Evolutionary conservation across 2,888 invertebrate species (phyloP), one percentile per base, ranked within the genome.

Genomic region (Drosophila atroscutellata): DNA sequence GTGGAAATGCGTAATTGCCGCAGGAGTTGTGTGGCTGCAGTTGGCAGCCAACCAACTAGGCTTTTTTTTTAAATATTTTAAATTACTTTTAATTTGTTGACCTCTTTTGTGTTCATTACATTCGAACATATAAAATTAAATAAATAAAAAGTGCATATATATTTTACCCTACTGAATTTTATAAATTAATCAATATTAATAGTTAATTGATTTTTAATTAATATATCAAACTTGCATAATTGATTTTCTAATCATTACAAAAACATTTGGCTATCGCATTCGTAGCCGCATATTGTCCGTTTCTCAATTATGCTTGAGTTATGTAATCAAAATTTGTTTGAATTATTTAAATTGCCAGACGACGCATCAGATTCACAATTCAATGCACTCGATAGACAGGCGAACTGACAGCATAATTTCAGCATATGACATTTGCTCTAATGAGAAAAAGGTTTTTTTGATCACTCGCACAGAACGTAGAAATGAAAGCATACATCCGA

Each of bases 331-430:
- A 50, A 51, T 13, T 60, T 56, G 36, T 20, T 30, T 54, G 52
- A 60, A 49, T 57, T 75, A 79, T 74, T 72, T 68, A 67, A 86
- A 81, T 76, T 79, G 71, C 30, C 20, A 42, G 45, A 37, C 59
- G 39, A 47, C 59, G 26, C 54, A 42, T 50, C 30, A 9, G 15
- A 51, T 61, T 65, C 65, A 83, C 71, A 77, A 64, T 64, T 73
- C 70, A 73, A 71, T 80, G 76, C 68, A 56, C 54, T 32, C 62
- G 37, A 71, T 64, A 67, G 80, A 85, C 82, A 79, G 59, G 47
- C 51, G n/a, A 79, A 88, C 72, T 86, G 86, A 90, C 86, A 86
- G 81, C 80, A 83, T 88, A 76, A 88, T 86, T 86, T 90, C 83
- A 80, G 60, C 74, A 81, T 71, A 81, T 90, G 86, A 90, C 86